Conservation (phyloP, 1,140 invertebrate species). For the Saccostrea cuccullata region DNA sequence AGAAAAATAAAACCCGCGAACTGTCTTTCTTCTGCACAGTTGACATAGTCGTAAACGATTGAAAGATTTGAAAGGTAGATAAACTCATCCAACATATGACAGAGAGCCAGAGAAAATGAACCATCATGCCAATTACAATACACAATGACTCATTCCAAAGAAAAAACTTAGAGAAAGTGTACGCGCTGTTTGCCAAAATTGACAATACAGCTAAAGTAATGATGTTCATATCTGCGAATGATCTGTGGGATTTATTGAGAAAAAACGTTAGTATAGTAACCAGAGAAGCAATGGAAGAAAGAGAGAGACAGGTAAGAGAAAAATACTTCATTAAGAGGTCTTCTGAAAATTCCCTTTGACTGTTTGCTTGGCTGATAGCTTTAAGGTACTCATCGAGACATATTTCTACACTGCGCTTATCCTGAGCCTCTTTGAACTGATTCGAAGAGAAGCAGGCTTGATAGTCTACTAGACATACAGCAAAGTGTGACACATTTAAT, state of each 20-base stretch:
- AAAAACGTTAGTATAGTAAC: neutral
- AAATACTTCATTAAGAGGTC: neutral
- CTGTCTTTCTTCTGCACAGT: neutral
- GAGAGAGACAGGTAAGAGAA: neutral
- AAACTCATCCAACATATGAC: no score
- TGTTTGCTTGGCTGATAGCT: neutral
- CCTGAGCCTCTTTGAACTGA: no score
- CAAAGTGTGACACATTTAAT: no score
- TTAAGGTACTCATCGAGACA: no score
- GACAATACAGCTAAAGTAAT: neutral
- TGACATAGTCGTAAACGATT: neutral
- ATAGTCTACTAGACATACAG: no score
- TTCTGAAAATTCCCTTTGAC: neutral
- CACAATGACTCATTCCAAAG: neutral
- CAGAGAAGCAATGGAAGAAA: neutral
- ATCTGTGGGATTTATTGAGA: neutral
- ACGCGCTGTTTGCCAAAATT: neutral
- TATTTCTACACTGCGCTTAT: no score
- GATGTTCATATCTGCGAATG: neutral
- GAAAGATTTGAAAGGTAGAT: no score
- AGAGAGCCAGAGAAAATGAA: neutral
- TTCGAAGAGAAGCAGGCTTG: no score
- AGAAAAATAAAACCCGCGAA: neutral
- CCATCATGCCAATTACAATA: neutral
- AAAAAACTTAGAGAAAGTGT: neutral